Percentiles rank a stretch among this genome's conserved stretches.
Evolutionary conservation across 2,797 vertebrate genomes (phyloP).

Genomic region (Enteromius mattozi): DNA sequence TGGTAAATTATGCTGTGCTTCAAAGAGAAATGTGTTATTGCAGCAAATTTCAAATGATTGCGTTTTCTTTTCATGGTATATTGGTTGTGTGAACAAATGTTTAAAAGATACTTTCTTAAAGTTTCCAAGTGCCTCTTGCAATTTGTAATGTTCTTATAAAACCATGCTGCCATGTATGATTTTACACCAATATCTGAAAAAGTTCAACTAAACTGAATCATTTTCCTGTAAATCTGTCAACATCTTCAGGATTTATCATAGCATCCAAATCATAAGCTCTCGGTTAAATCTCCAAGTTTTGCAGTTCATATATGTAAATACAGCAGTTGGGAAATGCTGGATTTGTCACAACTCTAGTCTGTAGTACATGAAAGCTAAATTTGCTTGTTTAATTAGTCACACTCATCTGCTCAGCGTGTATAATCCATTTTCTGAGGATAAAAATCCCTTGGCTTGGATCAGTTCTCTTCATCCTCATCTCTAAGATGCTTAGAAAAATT

Average conservation of each 20-base stretch:
- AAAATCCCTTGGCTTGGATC: constrained; percentile 56
- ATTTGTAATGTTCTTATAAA: not conserved
- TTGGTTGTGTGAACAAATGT: not conserved
- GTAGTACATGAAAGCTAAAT: constrained; percentile 50
- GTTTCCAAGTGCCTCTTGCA: not conserved
- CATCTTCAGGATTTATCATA: constrained; percentile 22
- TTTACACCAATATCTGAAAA: constrained; percentile 1
- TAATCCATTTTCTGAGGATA: constrained; percentile 46
- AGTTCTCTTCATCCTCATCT: constrained; percentile 31
- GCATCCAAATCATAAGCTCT: constrained; percentile 1
- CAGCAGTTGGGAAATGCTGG: constrained; percentile 24
- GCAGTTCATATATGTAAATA: constrained; percentile 14
- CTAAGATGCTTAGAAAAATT: constrained; percentile 43
- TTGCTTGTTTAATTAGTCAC: constrained; percentile 54
- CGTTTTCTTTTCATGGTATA: constrained; percentile 1
- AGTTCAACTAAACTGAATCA: not conserved
- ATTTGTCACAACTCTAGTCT: constrained; percentile 48
- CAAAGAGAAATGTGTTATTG: constrained; percentile 11
- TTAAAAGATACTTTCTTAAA: not conserved
- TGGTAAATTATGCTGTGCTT: constrained; percentile 2
- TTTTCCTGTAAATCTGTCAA: not conserved
- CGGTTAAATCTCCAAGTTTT: constrained; percentile 6
- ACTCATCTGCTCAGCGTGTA: constrained; percentile 40
- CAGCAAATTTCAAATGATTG: constrained; percentile 2
- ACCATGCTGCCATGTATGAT: not conserved